Evolutionary conservation across 2,797 vertebrate species (phyloP).

Genomic region (Sebastes ruberrimus): DNA sequence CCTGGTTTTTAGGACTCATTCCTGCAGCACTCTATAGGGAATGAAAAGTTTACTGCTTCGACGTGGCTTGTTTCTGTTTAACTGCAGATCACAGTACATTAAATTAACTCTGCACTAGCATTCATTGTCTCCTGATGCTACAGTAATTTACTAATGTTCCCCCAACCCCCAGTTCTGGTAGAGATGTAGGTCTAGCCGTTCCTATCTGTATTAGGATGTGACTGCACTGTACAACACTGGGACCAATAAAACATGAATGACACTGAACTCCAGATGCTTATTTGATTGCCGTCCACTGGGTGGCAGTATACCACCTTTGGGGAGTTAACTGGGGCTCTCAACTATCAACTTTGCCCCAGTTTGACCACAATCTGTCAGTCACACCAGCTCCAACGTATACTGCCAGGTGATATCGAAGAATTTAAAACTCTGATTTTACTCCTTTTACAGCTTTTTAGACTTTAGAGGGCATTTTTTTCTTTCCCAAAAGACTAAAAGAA

Average conservation of each 20-base stretch:
- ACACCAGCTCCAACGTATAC: not conserved
- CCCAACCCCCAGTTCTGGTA: not conserved
- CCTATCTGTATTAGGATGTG: constrained; percentile 16
- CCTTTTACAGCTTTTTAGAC: not conserved
- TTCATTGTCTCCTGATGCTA: not conserved
- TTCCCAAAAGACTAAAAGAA: not conserved
- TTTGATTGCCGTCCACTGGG: constrained; percentile 38
- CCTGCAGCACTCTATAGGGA: too few relatives aligned
- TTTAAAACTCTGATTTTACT: not conserved
- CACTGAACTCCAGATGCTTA: not conserved
- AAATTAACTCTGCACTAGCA: not conserved
- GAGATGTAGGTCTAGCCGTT: constrained; percentile 16
- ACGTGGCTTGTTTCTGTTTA: not conserved
- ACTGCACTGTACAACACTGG: constrained; percentile 20
- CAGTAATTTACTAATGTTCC: not conserved
- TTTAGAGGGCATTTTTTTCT: not conserved
- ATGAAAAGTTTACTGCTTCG: not conserved
- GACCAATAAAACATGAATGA: constrained; percentile 43
- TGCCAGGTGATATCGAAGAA: not conserved
- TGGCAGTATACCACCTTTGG: constrained; percentile 29
- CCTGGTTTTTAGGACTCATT: too few relatives aligned
- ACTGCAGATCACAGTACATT: not conserved
- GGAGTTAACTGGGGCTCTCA: not conserved
- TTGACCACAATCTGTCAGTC: constrained; percentile 20
- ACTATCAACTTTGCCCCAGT: constrained; percentile 54